Evolutionary conservation across 1,140 invertebrate species (phyloP), one percentile per base, ranked within the genome.

Genomic region (Lysiphlebus fabarum): DNA sequence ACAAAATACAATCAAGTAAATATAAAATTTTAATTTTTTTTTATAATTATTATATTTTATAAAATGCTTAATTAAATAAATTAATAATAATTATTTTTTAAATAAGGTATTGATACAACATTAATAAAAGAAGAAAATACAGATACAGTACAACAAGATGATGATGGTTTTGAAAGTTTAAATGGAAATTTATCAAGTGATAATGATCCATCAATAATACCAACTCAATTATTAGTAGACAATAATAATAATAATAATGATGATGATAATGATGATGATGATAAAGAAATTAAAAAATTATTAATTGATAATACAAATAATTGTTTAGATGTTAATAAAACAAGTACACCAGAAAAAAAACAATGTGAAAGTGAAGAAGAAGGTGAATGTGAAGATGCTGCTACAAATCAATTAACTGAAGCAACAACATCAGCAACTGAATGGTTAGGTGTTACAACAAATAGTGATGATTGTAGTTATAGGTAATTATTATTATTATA

Each of bases 151-250:
- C 72, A 76, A 64, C 76, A 74, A 57, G 90, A 90, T 47, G 90
- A 92, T 69, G 90, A 92, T 75, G 90, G 90, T 11, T 92, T 92
- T 73, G 90, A 92, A 77, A 92, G 90, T 70, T 79, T 92, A n/a
- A 90, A 90, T 70, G 87, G 89, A 11, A 90, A 90, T 70, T 88
- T 86, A 62, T 90, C 89, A 1, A 88, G 90, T 73, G 87, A 87
- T 51, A 85, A 85, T 69, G 82, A 82, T 61, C 79, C 80, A 38
- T 74, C 67, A 61, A 53, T 69, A 65, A 17, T 40, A 12, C 33
- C 37, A 36, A 40, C 34, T 8, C 44, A 49, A n/a, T n/a, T n/a
- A n/a, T n/a, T n/a, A n/a, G n/a, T n/a, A n/a, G n/a, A n/a, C n/a
- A n/a, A n/a, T n/a, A 40, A 36, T 3, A 37, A 37, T 12, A 9